Evolutionary conservation across 2,113 vertebrate species (phyloP), one percentile per base, ranked within the genome.

Genomic region (Choloepus hoffmanni): DNA sequence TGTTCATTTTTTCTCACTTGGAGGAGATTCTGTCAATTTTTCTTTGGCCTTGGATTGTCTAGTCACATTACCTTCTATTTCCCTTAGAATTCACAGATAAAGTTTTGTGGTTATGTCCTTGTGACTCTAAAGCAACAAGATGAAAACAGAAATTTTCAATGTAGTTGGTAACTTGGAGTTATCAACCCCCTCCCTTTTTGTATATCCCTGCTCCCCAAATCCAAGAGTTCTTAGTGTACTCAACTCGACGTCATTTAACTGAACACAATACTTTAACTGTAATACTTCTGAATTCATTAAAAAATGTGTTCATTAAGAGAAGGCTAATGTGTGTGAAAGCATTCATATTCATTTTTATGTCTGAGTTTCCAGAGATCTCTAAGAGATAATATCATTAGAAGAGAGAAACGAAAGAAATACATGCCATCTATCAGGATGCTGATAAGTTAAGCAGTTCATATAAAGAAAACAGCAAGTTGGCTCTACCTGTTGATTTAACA

Each of bases 401-500:
- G 28, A 82, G 21, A 40, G 36, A 91, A 96, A 92, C 85, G 74
- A 74, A 90, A 67, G 78, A 78, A 92, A 93, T n/a, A 85, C 68
- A 50, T 76, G 9, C 82, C 50, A 12, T 81, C 48, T 81, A 77
- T 68, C 81, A 73, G 85, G 7, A 36, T 92, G 18, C 30, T 58
- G 93, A 58, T 74, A 95, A 93, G 30, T 89, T 89, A 87, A 90
- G 67, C 14, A 90, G 6, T 93, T 82, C 62, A 73, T 60, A 94
- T 82, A 86, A 85, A 62, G 60, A 33, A 36, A 74, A 95, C 85
- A 23, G 18, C n/a, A 88, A 40, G n/a, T 73, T 92, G 40, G 58
- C 63, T 92, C 60, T 93, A 95, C 81, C 77, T 96, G 85, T 94
- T 93, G 83, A 82, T 73, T 93, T 93, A 85, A 92, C 36, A 60